phyloP scores from a whole-genome alignment of 92 coral and sea anemone genomes.

The Zoanthus sociatus region DNA sequence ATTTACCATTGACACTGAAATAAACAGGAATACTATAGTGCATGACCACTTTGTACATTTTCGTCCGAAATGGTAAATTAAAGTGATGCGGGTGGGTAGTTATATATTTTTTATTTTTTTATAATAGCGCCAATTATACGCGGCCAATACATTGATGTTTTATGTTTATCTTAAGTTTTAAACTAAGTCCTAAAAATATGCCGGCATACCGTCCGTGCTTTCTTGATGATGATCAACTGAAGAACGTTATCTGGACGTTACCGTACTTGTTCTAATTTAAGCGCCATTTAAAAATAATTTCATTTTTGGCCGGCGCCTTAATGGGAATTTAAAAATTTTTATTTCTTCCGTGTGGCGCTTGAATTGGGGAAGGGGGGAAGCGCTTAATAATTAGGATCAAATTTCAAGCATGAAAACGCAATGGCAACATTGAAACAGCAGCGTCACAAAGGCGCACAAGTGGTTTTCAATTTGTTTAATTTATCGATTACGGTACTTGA shows the following conservation, averaged over 20 bases:
- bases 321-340: no score
- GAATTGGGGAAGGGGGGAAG: no score
- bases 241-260: constrained; percentile 1
- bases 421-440: no score
- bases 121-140: neutral
- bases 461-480: no score
- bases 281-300: no score
- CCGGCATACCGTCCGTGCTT: neutral
- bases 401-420: no score
- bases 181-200: constrained; percentile 2
- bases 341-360: no score
- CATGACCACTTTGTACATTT: constrained; percentile 6
- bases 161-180: constrained; percentile 1
- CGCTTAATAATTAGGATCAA: no score
- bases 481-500: no score
- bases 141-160: neutral
- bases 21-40: constrained; percentile 18
- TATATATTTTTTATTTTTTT: constrained; percentile 13
- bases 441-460: no score
- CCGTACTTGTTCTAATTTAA: no score
- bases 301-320: no score
- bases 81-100: constrained; percentile 9
- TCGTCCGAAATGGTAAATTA: neutral
- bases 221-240: constrained; percentile 1
- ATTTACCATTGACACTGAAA: constrained; percentile 6